A percentile compares a stretch with the other conserved stretches of the same genome.
Conservation (phyloP, 2,113 vertebrate species). For the Struthidea cinerea region DNA sequence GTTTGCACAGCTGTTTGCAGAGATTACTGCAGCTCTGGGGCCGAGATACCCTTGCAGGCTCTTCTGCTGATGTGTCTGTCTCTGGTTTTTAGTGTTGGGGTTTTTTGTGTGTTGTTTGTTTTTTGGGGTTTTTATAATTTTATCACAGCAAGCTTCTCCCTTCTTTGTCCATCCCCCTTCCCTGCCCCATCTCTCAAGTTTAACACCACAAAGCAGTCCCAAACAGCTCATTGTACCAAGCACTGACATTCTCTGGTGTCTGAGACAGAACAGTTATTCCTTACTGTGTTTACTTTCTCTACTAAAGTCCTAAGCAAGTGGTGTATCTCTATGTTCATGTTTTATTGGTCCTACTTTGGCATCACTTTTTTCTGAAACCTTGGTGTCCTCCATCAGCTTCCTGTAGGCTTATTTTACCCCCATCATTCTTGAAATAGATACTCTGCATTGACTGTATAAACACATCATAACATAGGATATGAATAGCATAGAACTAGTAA, state of each 20-base stretch:
- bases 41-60: neutral
- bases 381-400: neutral
- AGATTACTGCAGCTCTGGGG: neutral
- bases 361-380: neutral
- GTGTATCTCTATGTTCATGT: neutral
- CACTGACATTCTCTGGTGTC: neutral
- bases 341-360: neutral
- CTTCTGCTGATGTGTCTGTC: neutral
- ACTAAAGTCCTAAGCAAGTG: neutral
- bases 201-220: neutral
- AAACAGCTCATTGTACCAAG: neutral
- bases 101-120: neutral
- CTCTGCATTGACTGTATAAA: neutral
- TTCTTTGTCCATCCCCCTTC: neutral
- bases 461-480: neutral
- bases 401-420: neutral
- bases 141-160: too few relatives aligned
- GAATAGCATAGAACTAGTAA: neutral
- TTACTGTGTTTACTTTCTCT: neutral
- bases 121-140: neutral
- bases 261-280: neutral
- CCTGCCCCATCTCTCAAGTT: neutral
- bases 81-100: neutral
- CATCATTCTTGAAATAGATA: neutral
- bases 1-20: conserved; percentile 15